Evolutionary conservation across 2,888 invertebrate genomes (phyloP).

Genomic region (Hofmannophila pseudospretella): DNA sequence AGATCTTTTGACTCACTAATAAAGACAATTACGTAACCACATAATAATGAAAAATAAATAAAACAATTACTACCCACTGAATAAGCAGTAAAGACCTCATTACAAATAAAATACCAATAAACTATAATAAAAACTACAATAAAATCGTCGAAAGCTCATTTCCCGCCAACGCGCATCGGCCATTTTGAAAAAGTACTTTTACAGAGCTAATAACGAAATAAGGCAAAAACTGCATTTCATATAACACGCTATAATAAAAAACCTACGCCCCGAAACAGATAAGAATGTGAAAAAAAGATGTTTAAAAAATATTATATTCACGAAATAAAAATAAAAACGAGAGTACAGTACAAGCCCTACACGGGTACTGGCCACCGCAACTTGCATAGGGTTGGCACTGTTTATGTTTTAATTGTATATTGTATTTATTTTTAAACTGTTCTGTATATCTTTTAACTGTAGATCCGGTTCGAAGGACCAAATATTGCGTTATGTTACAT

Average conservation of each 20-base stretch:
- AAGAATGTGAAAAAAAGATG: conserved; percentile 49
- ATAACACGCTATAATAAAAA: conserved; percentile 22
- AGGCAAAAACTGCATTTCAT: conserved; percentile 16
- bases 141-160: not conserved
- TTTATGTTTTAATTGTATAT: too few relatives aligned
- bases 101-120: not conserved
- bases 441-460: too few relatives aligned
- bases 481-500: too few relatives aligned
- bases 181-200: conserved; percentile 6
- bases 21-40: not conserved
- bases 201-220: conserved; percentile 17
- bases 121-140: not conserved
- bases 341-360: conserved; percentile 33
- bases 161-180: conserved; percentile 2
- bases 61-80: not conserved
- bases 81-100: not conserved
- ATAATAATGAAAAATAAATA: not conserved
- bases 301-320: conserved; percentile 49
- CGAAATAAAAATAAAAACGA: conserved; percentile 23
- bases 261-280: conserved; percentile 25
- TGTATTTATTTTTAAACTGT: too few relatives aligned
- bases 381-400: conserved; percentile 34
- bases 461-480: too few relatives aligned
- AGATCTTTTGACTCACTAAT: too few relatives aligned
- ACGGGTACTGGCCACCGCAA: conserved; percentile 40